These are phyloP conservation scores for Pempheris klunzingeri DNA, from an alignment of 2,797 vertebrate genomes.

Conservation along the genomic window DNA sequence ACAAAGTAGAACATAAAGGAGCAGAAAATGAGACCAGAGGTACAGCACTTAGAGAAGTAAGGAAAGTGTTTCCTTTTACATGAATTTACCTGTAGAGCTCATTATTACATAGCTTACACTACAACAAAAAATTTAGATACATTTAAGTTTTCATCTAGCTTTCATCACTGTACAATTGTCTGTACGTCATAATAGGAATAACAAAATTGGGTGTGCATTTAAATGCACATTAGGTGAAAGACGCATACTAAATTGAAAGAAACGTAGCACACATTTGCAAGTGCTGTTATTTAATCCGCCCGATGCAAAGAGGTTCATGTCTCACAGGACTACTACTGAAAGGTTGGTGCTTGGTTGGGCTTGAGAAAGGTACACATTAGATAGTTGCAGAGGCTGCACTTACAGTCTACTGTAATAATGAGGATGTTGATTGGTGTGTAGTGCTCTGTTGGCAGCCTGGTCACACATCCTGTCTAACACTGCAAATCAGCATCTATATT, in stretches of 20 bases:
- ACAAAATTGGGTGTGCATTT: neutral
- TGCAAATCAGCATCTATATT: neutral
- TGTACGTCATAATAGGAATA: neutral
- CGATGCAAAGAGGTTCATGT: neutral
- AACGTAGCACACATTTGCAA: no score
- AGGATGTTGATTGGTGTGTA: neutral
- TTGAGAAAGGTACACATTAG: neutral
- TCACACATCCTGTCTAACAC: neutral
- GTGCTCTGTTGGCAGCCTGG: neutral
- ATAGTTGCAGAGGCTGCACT: neutral
- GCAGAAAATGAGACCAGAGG: neutral
- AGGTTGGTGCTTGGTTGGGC: neutral
- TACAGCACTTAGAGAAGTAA: neutral
- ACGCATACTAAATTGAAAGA: neutral
- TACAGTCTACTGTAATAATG: neutral
- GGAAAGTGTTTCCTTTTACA: neutral
- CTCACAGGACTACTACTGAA: neutral
- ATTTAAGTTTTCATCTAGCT: neutral
- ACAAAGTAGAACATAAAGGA: neutral
- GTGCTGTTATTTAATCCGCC: neutral
- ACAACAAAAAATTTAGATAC: neutral
- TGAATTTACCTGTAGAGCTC: neutral
- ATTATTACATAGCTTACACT: neutral
- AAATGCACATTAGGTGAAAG: neutral
- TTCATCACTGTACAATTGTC: no score